Base-by-base conservation (phyloP, 1,140 invertebrate genomes). In the Heliconius nattereri region DNA sequence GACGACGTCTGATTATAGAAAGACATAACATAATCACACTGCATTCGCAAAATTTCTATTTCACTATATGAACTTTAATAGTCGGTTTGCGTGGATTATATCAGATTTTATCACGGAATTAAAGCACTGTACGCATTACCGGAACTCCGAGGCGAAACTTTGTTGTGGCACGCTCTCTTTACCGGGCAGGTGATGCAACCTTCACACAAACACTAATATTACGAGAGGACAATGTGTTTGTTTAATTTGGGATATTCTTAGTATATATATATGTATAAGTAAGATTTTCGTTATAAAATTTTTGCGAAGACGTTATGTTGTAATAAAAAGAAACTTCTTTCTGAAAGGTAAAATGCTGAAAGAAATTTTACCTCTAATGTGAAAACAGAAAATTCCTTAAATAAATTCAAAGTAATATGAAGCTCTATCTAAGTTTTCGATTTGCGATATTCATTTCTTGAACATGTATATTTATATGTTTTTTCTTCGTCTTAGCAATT, bases 61-160 rank as follows among this genome's bases (percentile, higher is more conserved):
- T 37, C 78, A 79, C 78, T 66, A 73, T 66, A 66, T 66, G 29
- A 19, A 66, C 60, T 66, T 66, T 66, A 60, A 40, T 71, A 54
- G 76, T 54, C 73, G 9, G 60, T 66, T 29, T 29, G 23, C 60
- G 26, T 66, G 29, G 71, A 26, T 45, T 20, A n/a, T 66, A 76
- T 73, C 75, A 75, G 80, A 81, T 81, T 75, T 78, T 81, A 81
- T 81, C 80, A 76, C 71, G 23, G 72, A 74, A 75, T 81, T 78
- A 78, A 78, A 78, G 13, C 76, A 60, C 73, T 49, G 66, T 79
- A 79, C 77, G 81, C 78, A 79, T 79, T 79, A 40, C 78, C 78
- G 78, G 81, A 79, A 74, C 78, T 77, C 70, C 37, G 78, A 37
- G 74, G 76, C 72, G 49, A 80, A 80, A 73, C 73, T 40, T 76